Base-by-base conservation (phyloP, 2,888 invertebrate species). In the Epiblema foenella region DNA sequence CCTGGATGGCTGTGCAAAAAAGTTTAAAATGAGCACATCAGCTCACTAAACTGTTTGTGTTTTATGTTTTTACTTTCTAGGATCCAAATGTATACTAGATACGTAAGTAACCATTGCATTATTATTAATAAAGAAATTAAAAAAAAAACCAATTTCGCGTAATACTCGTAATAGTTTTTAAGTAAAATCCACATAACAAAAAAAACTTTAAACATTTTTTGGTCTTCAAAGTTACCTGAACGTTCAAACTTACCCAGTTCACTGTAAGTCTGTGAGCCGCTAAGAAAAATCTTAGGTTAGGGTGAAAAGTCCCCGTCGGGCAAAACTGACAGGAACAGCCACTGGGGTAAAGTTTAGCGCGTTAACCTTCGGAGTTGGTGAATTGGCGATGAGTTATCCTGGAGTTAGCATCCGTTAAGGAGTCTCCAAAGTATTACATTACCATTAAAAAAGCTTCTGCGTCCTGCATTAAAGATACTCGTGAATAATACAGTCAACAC, bases 341-440 rank as follows among this genome's bases (percentile, higher is more conserved):
- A 42, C 56, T 46, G 42, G 20, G 49, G 46, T 12, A 12, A 69
- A 69, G 63, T 69, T 63, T 18, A 57, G 49, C 49, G 56, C 33
- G 54, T 46, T 57, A 49, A 37, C 62, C 62, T 63, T 33, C 57
- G 39, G 46, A 69, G 63, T 69, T 69, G 24, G 51, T 69, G 63
- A 69, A 69, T 69, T 51, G 49, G 49, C 18, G 49, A 69, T 63
- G 63, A 69, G 69, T 51, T 69, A 17, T 57, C 68, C 60, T 52
- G 20, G 10, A 20, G 58, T 59, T 59, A 39, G 58, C 17, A 39
- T 39, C 60, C 24, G 29, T 46, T 60, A 57, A 37, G 57, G 17
- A 57, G 18, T 33, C 57, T 57, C 17, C 17, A 57, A 33, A 57
- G 33, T 57, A 57, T 57, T 56, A 57, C 57, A 57, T 37, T 37